Evolutionary conservation across 2,797 vertebrate genomes (phyloP), one percentile per base, ranked within the genome.

Genomic region (Mycteria americana): DNA sequence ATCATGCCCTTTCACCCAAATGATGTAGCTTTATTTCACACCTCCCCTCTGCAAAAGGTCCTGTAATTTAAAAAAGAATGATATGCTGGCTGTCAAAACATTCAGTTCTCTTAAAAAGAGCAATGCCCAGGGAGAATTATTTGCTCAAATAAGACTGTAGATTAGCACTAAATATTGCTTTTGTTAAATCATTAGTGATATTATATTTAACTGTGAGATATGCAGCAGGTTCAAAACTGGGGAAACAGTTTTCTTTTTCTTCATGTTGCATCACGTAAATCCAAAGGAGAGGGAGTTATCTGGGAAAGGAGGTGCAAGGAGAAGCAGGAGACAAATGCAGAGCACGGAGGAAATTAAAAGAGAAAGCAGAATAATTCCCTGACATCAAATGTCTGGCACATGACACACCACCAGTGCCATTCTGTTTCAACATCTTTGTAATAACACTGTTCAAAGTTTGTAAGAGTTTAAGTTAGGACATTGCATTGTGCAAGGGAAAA

Each of bases 341-440:
- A 83, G n/a, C 63, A 46, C 28, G 2, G 39, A 86, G 43, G 62
- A 94, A 97, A 97, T 82, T 76, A 94, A 93, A 86, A 89, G 35
- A 77, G 87, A 95, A 95, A 95, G 62, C 54, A 96, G 92, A 94
- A 67, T 89, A 85, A 96, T 94, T 87, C 37, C 31, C 27, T 85
- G 6, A 24, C 78, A 77, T 97, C 53, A 87, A 57, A 85, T 60
- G 19, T 88, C 92, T 83, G 43, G 59, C 63, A 72, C 28, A 23
- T 50, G 31, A 88, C 10, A 18, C 25, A 37, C 10, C 41, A 91
- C 13, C 63, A 69, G n/a, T 9, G 8, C 21, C 64, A 25, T 65
- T 82, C 72, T 86, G 35, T 79, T 74, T 60, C 64, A 75, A 78
- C 62, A 76, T 69, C 33, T 19, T 45, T 28, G 37, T 70, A 84